Evolutionary conservation across 2,888 invertebrate species (phyloP).

Genomic region (Diaperis boleti): DNA sequence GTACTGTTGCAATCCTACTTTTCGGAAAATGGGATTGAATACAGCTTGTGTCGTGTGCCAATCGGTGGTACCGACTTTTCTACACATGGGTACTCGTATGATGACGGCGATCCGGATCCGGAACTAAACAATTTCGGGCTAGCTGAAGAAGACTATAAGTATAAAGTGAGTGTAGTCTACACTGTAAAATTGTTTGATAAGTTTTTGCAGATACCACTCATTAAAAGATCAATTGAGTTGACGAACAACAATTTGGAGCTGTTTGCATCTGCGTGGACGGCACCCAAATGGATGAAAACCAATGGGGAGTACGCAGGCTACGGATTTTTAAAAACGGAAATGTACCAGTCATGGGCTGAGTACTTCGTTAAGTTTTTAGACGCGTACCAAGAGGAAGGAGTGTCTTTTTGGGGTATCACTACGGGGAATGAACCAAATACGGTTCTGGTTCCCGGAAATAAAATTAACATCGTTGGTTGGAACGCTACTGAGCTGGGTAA

Average conservation of each 20-base stretch:
- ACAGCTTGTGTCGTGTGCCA: slow-evolving; percentile 83
- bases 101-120: slow-evolving; percentile 71
- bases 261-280: slow-evolving; percentile 67
- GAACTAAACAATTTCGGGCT: slow-evolving; percentile 74
- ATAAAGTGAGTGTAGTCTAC: too few species aligned
- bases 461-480: too few species aligned
- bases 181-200: too few species aligned
- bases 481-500: too few species aligned
- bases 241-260: slow-evolving; percentile 16
- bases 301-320: slow-evolving; percentile 62
- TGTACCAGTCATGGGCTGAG: slow-evolving; percentile 82
- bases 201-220: slow-evolving; percentile 56
- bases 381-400: slow-evolving; percentile 76
- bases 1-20: slow-evolving; percentile 72
- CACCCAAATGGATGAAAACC: slow-evolving; percentile 69
- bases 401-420: slow-evolving; percentile 84
- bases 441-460: too few species aligned
- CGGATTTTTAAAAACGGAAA: slow-evolving; percentile 58
- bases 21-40: slow-evolving; percentile 59
- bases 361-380: slow-evolving; percentile 86
- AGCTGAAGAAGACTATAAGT: slow-evolving; percentile 77
- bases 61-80: slow-evolving; percentile 92
- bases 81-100: slow-evolving; percentile 82
- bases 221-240: slow-evolving; percentile 50
- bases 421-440: slow-evolving; percentile 93